Conservation (phyloP, 2,113 vertebrate species). For the Heptranchias perlo region DNA sequence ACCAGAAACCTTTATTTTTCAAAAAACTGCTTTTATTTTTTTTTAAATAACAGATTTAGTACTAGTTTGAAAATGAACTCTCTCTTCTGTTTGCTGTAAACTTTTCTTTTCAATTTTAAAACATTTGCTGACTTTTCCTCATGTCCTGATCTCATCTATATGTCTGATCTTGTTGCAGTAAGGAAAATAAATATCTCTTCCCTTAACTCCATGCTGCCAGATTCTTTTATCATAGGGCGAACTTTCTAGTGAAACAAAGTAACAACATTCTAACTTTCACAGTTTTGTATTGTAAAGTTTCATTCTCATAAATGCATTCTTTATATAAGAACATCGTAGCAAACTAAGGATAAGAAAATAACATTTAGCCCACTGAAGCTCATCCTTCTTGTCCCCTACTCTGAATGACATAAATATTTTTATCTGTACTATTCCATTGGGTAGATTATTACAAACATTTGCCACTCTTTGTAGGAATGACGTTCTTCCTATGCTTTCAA, state of each 20-base stretch:
- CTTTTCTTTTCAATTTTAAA: neutral
- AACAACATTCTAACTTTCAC: neutral
- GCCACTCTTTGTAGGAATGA: neutral
- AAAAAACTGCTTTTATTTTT: neutral
- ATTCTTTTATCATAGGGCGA: neutral
- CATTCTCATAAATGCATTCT: neutral
- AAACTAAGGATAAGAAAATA: neutral
- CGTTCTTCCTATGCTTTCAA: neutral
- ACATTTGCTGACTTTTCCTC: neutral
- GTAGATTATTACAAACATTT: neutral
- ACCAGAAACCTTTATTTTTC: neutral
- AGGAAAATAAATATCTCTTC: neutral
- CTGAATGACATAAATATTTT: neutral
- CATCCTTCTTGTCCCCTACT: neutral
- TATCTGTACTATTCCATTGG: neutral
- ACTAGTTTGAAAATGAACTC: neutral
- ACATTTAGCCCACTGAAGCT: neutral
- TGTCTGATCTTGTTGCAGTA: neutral
- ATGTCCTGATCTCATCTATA: neutral
- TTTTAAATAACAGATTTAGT: neutral
- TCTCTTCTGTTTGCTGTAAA: neutral
- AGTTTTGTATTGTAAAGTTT: neutral
- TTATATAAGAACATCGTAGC: neutral
- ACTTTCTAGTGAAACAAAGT: neutral
- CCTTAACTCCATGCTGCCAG: neutral